Evolutionary conservation across 2,888 invertebrate genomes (phyloP), one percentile per base, ranked within the genome.

Genomic region (Aplocera efformata): DNA sequence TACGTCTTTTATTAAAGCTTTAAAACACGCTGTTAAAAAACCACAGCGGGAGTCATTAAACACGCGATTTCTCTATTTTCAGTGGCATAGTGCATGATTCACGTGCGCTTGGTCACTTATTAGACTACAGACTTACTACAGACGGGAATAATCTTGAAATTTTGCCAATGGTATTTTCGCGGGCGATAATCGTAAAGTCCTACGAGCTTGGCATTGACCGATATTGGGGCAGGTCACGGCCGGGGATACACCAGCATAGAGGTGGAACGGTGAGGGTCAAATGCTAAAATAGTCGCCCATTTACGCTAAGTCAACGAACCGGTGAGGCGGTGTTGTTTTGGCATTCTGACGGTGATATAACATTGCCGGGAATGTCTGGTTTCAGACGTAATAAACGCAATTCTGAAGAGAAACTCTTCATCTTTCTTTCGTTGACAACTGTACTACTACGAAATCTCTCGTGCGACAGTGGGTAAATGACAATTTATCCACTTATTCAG

Each of bases 61-160:
- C 39, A 56, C 63, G 69, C 67, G 65, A 70, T 67, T 62, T 55
- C 51, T 43, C 40, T 43, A 43, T 43, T 43, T 43, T 43, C 36
- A 48, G 40, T 30, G 24, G 32, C 36, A 32, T 36, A 45, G 36
- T 40, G 36, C 32, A 33, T 46, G 83, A 83, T 68, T 82, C 82
- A 79, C 71, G 47, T 49, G 46, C 42, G 42, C 44, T 56, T 52
- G 50, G 52, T 53, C 65, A 61, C 62, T 67, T 72, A 71, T 75
- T 72, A 82, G 86, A 86, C 86, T 60, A 75, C 72, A 82, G 86
- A 86, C 86, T 60, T 78, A 83, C 86, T 84, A 86, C 85, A 86
- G 86, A 86, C 85, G 70, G 62, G 60, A 69, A 67, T 70, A 67
- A 61, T 77, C 73, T 88, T 88, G 86, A 85, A 79, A 79, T 82